Evolutionary conservation across 2,113 vertebrate species (phyloP).

Genomic region (Eptesicus fuscus): DNA sequence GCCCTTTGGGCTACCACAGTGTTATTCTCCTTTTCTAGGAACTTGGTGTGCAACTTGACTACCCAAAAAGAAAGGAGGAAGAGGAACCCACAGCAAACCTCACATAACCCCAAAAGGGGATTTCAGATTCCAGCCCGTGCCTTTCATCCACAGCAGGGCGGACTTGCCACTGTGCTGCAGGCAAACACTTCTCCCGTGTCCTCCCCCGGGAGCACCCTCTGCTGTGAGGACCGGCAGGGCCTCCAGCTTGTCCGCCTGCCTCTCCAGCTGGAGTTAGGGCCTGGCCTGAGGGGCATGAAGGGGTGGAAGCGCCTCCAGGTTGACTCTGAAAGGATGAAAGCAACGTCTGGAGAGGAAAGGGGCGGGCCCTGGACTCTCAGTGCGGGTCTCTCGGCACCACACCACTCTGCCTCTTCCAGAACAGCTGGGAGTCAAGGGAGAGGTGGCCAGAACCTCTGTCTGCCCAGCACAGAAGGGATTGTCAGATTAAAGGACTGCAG

Average conservation of each 20-base stretch:
- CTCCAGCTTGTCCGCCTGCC: background rate
- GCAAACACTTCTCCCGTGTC: background rate
- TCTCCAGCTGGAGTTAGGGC: background rate
- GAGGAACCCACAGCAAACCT: slow-evolving; percentile 22
- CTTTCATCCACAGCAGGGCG: background rate
- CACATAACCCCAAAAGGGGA: slow-evolving; percentile 34
- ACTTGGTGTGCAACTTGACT: slow-evolving; percentile 48
- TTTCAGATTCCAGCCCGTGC: background rate
- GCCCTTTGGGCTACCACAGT: slow-evolving; percentile 81
- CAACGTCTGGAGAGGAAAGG: background rate
- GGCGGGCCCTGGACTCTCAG: background rate
- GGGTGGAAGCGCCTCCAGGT: background rate
- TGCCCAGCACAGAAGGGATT: background rate
- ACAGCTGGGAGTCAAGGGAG: background rate
- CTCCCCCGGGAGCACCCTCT: background rate
- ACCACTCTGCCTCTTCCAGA: background rate
- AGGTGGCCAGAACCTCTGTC: background rate
- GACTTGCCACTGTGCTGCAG: background rate
- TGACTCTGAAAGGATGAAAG: background rate
- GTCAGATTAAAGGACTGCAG: background rate
- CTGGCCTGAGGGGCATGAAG: background rate
- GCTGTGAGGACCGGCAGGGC: no score
- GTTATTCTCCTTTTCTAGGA: slow-evolving; percentile 72
- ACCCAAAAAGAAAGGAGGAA: slow-evolving; percentile 20
- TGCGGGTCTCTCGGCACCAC: background rate